Base-by-base conservation (phyloP, 2,888 invertebrate genomes). In the Endotricha flammealis region DNA sequence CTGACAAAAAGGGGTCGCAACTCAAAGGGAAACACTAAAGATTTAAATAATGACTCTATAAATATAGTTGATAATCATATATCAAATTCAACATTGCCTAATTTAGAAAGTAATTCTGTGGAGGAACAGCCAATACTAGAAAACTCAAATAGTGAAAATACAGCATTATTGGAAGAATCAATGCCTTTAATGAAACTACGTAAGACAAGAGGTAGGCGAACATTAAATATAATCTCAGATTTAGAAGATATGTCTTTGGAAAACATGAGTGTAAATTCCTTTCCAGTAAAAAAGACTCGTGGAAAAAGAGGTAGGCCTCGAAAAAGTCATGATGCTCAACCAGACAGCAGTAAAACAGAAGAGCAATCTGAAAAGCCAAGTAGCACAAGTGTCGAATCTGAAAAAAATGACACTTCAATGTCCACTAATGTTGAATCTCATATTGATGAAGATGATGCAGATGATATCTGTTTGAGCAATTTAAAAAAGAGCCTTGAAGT, bases 381-480 rank as follows among this genome's bases (percentile, higher is more conserved):
- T 25, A 29, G 22, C 16, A 11, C 5, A 9, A 38, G 9, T 16
- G 23, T 5, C 5, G 4, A 20, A 11, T 14, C 14, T 12, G 8
- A 14, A 36, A 20, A 20, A 20, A 4, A 6, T 20, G 7, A 20
- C n/a, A 7, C n/a, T 20, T 20, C 20, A 24, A 36, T 14, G 32
- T 14, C 30, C 29, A 38, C n/a, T n/a, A n/a, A n/a, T n/a, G n/a
- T n/a, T 43, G 20, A 30, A n/a, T 12, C 23, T 24, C 2, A n/a
- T n/a, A 38, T 41, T 17, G 7, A 32, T 23, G 36, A 40, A 40
- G 60, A 67, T 52, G 64, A 64, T 30, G 50, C 42, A 22, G 79
- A 76, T 60, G 57, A 79, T 37, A 46, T 74, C 30, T 65, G 55
- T 35, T 51, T 79, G 16, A 77, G 68, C 53, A 54, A 64, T 56